These are phyloP conservation scores for Machaerirhynchus nigripectus DNA, from an alignment of 2,113 vertebrate species.

Conservation along the genomic window DNA sequence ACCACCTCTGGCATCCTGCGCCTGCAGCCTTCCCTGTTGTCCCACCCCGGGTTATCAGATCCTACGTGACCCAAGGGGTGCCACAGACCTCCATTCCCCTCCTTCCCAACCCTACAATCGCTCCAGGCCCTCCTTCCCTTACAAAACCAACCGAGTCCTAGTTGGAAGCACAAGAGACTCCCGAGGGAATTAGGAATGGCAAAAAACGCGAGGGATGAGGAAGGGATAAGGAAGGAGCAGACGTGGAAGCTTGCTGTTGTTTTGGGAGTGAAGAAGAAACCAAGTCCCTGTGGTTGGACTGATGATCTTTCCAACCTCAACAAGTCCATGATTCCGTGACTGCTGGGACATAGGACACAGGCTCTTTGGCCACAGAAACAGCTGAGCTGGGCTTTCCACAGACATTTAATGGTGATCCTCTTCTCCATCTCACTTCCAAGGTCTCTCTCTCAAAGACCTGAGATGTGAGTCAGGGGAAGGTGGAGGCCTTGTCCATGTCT, in stretches of 20 bases:
- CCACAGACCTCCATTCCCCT: background rate
- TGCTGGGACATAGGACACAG: rapidly evolving
- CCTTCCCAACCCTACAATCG: background rate
- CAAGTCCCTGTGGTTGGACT: background rate
- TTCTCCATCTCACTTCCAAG: background rate
- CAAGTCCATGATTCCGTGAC: background rate
- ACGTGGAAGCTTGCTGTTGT: background rate
- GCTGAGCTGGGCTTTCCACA: background rate
- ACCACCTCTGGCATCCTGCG: background rate
- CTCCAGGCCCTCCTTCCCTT: background rate
- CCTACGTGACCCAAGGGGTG: background rate
- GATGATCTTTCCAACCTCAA: background rate
- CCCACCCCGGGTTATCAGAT: background rate
- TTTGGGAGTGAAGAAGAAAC: background rate
- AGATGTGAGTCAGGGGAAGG: background rate
- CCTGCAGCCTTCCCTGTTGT: background rate
- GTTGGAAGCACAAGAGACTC: rapidly evolving
- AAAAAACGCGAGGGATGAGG: background rate
- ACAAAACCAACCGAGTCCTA: background rate
- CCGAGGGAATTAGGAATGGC: background rate
- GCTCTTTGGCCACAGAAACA: background rate
- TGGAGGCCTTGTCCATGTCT: background rate
- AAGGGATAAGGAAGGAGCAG: background rate
- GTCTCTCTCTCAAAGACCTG: background rate
- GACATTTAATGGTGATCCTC: background rate